A percentile compares a stretch with the other conserved stretches of the same genome.
phyloP scores from a whole-genome alignment of 2,113 vertebrate species.

The Mungos mungo region DNA sequence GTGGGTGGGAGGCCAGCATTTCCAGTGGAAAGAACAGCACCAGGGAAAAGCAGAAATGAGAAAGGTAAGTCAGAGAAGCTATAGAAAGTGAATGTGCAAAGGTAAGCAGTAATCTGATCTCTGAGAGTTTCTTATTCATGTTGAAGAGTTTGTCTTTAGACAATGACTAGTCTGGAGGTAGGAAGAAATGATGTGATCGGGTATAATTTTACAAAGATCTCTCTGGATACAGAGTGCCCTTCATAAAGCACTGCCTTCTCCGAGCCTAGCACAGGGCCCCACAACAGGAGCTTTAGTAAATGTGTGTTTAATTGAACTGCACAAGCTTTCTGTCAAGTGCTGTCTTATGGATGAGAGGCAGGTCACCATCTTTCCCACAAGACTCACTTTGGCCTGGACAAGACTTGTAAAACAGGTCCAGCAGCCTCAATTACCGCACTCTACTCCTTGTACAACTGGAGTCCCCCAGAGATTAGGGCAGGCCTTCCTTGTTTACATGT shows the following conservation, averaged over 20 bases:
- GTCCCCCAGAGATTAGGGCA: slow-evolving; percentile 57
- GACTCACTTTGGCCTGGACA: slow-evolving; percentile 46
- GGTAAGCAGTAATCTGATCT: background rate
- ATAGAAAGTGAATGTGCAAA: background rate
- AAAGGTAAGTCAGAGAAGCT: background rate
- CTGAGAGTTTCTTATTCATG: background rate
- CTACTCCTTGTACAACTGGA: background rate
- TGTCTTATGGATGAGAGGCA: background rate
- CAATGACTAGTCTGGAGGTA: background rate
- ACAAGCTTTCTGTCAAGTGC: slow-evolving; percentile 17
- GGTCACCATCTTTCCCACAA: slow-evolving; percentile 40
- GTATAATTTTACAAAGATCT: slow-evolving; percentile 38
- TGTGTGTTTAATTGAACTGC: background rate
- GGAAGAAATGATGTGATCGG: background rate
- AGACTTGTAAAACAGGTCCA: slow-evolving; percentile 74
- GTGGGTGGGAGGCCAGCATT: background rate
- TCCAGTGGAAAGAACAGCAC: background rate
- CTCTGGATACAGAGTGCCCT: background rate
- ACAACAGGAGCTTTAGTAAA: slow-evolving; percentile 32
- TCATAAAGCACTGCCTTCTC: slow-evolving; percentile 9
- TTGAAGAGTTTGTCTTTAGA: background rate
- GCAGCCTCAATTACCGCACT: slow-evolving; percentile 54
- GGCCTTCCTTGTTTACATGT: slow-evolving; percentile 57
- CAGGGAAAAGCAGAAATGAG: background rate
- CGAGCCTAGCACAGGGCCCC: background rate